Conservation (phyloP, 2,888 invertebrate species). For the Eupsilia transversa region DNA sequence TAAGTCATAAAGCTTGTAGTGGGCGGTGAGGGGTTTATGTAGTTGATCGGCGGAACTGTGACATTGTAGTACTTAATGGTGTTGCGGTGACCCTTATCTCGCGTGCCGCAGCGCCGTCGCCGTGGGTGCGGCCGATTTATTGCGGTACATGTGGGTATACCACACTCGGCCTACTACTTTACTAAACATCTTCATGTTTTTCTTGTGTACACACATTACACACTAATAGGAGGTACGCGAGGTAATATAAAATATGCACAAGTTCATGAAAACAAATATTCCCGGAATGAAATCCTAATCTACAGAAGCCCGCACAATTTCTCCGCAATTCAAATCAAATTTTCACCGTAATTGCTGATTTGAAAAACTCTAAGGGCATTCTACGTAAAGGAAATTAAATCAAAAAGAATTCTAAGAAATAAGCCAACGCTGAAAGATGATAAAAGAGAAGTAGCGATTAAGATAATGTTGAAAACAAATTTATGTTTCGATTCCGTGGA, state of each 20-base stretch:
- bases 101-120: constrained; percentile 79
- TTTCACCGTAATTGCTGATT: constrained; percentile 72
- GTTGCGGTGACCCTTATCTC: constrained; percentile 86
- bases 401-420: constrained; percentile 75
- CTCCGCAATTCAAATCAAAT: constrained; percentile 57
- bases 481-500: constrained; percentile 85
- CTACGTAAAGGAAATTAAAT: constrained; percentile 75
- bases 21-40: constrained; percentile 73
- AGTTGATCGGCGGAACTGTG: constrained; percentile 78
- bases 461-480: constrained; percentile 86
- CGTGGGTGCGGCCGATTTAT: constrained; percentile 84
- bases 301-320: constrained; percentile 50
- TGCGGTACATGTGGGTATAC: constrained; percentile 78
- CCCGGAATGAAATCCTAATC: constrained; percentile 34
- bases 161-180: constrained; percentile 74
- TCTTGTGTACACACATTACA: constrained; percentile 8
- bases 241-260: constrained; percentile 13
- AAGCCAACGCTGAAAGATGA: constrained; percentile 76
- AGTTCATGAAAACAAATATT: constrained; percentile 24
- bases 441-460: constrained; percentile 84
- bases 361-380: constrained; percentile 71
- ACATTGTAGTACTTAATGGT: constrained; percentile 84
- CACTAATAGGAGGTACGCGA: not conserved
- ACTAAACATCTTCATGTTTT: constrained; percentile 68
- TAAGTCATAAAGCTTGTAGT: constrained; percentile 77